A percentile compares a stretch with the other conserved stretches of the same genome.
These are phyloP conservation scores for Hymenochirus boettgeri DNA, from an alignment of 2,113 vertebrate genomes.

Conservation along the genomic window DNA sequence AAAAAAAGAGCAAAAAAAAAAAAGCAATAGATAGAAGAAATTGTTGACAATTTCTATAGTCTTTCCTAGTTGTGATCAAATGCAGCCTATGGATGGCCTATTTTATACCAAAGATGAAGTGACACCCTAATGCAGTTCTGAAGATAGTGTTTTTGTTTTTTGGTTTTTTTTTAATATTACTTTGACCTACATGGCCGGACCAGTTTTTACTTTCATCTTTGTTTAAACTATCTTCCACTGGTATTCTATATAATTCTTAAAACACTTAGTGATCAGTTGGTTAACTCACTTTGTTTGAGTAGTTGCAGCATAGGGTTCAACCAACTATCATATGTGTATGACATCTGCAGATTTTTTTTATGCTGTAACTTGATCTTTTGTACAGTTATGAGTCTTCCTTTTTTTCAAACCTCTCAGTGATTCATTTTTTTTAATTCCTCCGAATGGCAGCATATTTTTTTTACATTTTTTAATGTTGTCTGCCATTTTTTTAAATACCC, in stretches of 20 bases:
- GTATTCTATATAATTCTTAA: slow-evolving; percentile 63
- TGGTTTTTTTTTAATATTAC: slow-evolving; percentile 66
- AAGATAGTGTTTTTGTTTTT: slow-evolving; percentile 70
- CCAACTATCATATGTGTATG: slow-evolving; percentile 45
- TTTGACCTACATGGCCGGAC: slow-evolving; percentile 90
- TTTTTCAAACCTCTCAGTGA: slow-evolving; percentile 46
- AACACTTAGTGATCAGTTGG: slow-evolving; percentile 53
- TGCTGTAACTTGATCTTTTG: slow-evolving; percentile 51
- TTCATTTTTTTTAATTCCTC: slow-evolving; percentile 45
- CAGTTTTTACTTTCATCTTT: slow-evolving; percentile 76
- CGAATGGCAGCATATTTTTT: slow-evolving; percentile 11
- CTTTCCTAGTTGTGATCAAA: slow-evolving; percentile 97
- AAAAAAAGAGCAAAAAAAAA: slow-evolving; percentile 78
- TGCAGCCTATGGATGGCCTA: slow-evolving; percentile 95
- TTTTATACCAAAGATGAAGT: slow-evolving; percentile 99
- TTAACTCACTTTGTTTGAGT: slow-evolving; percentile 22
- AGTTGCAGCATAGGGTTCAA: not conserved
- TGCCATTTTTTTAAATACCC: slow-evolving; percentile 1
- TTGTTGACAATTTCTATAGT: slow-evolving; percentile 99
- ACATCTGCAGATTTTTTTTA: slow-evolving; percentile 48
- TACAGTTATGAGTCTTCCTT: slow-evolving; percentile 59
- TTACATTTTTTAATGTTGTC: slow-evolving; percentile 14
- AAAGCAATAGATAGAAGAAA: slow-evolving; percentile 98
- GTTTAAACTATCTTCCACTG: slow-evolving; percentile 80
- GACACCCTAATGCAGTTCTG: slow-evolving; percentile 78